phyloP scores from a whole-genome alignment of 2,797 vertebrate genomes.

The Chelon labrosus region DNA sequence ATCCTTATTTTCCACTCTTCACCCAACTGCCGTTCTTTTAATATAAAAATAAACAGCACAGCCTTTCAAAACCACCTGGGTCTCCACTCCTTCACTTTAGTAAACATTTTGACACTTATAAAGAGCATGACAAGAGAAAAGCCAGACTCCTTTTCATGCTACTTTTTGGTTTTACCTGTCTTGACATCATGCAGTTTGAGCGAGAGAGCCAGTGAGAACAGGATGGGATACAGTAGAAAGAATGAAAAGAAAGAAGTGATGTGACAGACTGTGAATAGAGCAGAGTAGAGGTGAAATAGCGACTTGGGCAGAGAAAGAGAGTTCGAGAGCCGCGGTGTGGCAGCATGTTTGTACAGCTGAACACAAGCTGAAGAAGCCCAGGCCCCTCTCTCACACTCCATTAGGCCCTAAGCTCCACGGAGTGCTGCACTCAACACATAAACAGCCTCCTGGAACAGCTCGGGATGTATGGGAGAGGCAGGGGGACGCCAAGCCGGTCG shows the following conservation, averaged over 20 bases:
- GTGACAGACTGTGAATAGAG: conserved; percentile 28
- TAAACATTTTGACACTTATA: conserved; percentile 25
- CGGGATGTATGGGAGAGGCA: conserved; percentile 82
- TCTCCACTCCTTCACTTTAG: conserved; percentile 10
- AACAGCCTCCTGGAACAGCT: conserved; percentile 92
- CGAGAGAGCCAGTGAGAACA: conserved; percentile 3
- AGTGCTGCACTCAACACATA: conserved; percentile 96
- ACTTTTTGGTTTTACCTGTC: conserved; percentile 5
- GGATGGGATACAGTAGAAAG: neutral
- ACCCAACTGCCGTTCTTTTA: neutral
- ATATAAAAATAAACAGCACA: conserved; percentile 10
- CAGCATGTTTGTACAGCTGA: conserved; percentile 98
- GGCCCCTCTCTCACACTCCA: conserved; percentile 94
- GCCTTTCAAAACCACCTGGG: conserved; percentile 8
- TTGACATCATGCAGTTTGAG: neutral
- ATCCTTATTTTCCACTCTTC: neutral
- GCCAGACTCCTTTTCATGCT: conserved; percentile 5
- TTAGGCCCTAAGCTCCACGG: conserved; percentile 93
- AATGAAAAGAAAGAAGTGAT: neutral
- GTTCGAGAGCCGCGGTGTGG: conserved; percentile 81
- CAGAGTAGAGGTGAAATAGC: conserved; percentile 35
- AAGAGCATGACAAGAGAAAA: conserved; percentile 14
- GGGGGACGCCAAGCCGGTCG: conserved; percentile 71
- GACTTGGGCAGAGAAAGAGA: conserved; percentile 45
- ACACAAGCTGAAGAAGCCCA: conserved; percentile 97